Evolutionary conservation across 1,140 invertebrate species (phyloP).

Genomic region (Potamilus streckersoni): DNA sequence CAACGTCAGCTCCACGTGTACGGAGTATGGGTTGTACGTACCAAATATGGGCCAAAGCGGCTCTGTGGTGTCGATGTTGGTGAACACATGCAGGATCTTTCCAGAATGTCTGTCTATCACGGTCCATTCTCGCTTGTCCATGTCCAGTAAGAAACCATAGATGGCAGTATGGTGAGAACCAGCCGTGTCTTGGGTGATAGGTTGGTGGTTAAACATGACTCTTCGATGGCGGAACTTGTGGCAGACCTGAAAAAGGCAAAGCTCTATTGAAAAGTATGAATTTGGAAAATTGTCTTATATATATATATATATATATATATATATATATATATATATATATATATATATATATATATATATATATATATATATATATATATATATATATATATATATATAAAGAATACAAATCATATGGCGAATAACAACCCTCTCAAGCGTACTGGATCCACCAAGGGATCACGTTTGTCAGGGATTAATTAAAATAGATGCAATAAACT

Average conservation of each 20-base stretch:
- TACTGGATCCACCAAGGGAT: too few relatives aligned
- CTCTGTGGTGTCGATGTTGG: slow-evolving; percentile 35
- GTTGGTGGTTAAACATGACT: slow-evolving; percentile 29
- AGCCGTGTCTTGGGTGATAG: slow-evolving; percentile 34
- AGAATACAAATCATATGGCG: too few relatives aligned
- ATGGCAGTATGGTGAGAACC: slow-evolving; percentile 33
- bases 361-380: too few relatives aligned
- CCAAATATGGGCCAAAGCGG: slow-evolving; percentile 42
- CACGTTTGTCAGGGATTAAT: too few relatives aligned
- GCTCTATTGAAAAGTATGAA: too few relatives aligned
- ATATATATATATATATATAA: too few relatives aligned
- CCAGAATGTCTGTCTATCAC: slow-evolving; percentile 31
- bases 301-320: too few relatives aligned
- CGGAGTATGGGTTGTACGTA: slow-evolving; percentile 42
- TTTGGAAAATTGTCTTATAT: too few relatives aligned
- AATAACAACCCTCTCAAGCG: too few relatives aligned
- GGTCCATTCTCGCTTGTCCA: slow-evolving; percentile 37
- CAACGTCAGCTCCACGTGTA: slow-evolving; percentile 37
- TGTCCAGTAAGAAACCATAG: slow-evolving; percentile 39
- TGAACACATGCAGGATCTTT: slow-evolving; percentile 30
- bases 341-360: too few relatives aligned
- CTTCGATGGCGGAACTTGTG: slow-evolving; percentile 41
- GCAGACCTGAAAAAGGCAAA: slow-evolving; percentile 18
- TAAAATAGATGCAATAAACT: too few relatives aligned
- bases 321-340: too few relatives aligned